Percentiles rank a stretch among this genome's conserved stretches.
These are phyloP conservation scores for Ochotona princeps DNA, from an alignment of 2,113 vertebrate genomes.

Conservation along the genomic window DNA sequence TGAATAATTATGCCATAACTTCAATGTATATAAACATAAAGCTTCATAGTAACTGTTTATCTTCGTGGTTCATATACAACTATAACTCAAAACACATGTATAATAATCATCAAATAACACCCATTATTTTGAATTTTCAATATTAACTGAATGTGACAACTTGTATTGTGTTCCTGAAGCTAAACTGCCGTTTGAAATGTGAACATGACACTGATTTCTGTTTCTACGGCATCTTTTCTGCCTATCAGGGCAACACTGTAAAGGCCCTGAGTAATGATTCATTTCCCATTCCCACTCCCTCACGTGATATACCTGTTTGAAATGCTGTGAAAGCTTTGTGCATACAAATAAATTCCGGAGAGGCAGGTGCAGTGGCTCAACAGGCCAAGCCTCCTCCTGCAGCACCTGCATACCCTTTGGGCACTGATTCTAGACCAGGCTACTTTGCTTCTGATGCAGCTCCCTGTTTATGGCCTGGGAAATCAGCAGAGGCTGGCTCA, in stretches of 20 bases:
- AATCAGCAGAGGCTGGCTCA: too few relatives aligned
- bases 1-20: slow-evolving; percentile 7
- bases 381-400: too few relatives aligned
- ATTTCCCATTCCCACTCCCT: too few relatives aligned
- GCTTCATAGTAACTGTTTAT: neutral
- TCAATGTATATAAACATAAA: neutral
- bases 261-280: neutral
- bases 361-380: too few relatives aligned
- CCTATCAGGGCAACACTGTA: neutral
- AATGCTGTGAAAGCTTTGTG: neutral
- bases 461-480: too few relatives aligned
- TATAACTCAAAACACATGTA: neutral
- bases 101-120: neutral
- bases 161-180: neutral
- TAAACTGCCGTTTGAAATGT: neutral
- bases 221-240: neutral
- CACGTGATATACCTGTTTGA: neutral
- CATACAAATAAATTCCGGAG: neutral
- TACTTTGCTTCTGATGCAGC: too few relatives aligned
- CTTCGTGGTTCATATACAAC: neutral
- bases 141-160: neutral
- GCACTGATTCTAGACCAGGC: too few relatives aligned
- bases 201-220: neutral
- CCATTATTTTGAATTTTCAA: slow-evolving; percentile 4
- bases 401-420: too few relatives aligned